These are phyloP conservation scores for Neelides folsomi DNA, from an alignment of 2,888 invertebrate species.

Conservation along the genomic window DNA sequence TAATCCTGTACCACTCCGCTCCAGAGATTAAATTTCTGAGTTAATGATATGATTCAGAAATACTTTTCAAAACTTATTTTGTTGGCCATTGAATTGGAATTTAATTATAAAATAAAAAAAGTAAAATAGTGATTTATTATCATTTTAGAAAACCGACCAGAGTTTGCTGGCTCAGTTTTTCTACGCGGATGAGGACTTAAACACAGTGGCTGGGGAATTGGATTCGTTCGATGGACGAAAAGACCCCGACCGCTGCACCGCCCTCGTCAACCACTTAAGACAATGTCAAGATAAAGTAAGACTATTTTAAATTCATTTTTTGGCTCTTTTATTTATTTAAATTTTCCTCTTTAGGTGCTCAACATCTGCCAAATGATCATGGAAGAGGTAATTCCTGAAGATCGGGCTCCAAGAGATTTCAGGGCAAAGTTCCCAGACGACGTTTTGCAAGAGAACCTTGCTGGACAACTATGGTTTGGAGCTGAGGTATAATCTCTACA, in stretches of 20 bases:
- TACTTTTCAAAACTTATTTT: too few species aligned
- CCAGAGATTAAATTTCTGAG: background rate
- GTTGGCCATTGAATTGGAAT: background rate
- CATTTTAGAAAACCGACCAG: slow-evolving; percentile 74
- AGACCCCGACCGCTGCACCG: slow-evolving; percentile 91
- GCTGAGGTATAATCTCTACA: slow-evolving; percentile 60
- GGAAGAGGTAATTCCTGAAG: slow-evolving; percentile 75
- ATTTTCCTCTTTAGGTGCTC: slow-evolving; percentile 51
- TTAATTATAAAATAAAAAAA: background rate
- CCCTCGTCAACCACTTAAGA: slow-evolving; percentile 83
- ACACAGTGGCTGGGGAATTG: slow-evolving; percentile 85
- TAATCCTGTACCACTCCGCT: background rate
- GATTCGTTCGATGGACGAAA: slow-evolving; percentile 99
- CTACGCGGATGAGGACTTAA: slow-evolving; percentile 93
- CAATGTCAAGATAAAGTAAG: slow-evolving; percentile 64
- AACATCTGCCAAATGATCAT: slow-evolving; percentile 88
- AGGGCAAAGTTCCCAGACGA: slow-evolving; percentile 98
- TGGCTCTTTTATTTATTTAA: background rate
- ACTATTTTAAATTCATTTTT: slow-evolving; percentile 2
- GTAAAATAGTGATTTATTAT: slow-evolving; percentile 12
- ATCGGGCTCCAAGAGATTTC: slow-evolving; percentile 83
- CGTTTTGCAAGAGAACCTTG: slow-evolving; percentile 91
- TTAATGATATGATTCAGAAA: background rate
- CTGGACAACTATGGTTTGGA: slow-evolving; percentile 98
- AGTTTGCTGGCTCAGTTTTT: slow-evolving; percentile 91